These are phyloP conservation scores for Lerista edwardsae DNA, from an alignment of 2,797 vertebrate species.

Conservation along the genomic window DNA sequence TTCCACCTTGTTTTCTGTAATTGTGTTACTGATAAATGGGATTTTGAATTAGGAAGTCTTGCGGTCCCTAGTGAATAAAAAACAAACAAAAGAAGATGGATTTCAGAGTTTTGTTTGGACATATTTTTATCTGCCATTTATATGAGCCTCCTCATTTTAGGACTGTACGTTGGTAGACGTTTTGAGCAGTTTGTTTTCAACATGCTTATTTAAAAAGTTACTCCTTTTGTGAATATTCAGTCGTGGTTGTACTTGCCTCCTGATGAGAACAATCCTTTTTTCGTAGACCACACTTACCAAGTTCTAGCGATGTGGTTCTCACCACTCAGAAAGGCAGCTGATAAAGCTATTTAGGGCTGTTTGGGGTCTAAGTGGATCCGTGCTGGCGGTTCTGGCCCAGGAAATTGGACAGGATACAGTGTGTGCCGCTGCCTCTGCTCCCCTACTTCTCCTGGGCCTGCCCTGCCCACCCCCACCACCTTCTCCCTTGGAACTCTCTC, in stretches of 20 bases:
- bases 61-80: neutral
- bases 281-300: fast-evolving
- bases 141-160: neutral
- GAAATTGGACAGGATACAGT: too few species aligned
- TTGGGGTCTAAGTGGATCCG: too few species aligned
- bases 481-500: neutral
- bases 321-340: neutral
- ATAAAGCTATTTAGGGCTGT: neutral
- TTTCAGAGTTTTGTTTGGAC: neutral
- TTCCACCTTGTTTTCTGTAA: neutral
- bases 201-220: neutral
- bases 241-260: neutral
- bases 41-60: constrained; percentile 2
- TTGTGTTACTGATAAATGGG: constrained; percentile 20
- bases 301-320: neutral
- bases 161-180: neutral
- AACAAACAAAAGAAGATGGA: neutral
- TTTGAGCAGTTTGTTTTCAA: neutral
- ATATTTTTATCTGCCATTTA: neutral
- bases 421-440: too few species aligned
- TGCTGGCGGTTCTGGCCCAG: too few species aligned
- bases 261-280: neutral
- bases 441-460: too few species aligned
- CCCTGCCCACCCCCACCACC: too few species aligned
- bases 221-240: neutral